These are phyloP conservation scores for Sebastes hubbsi DNA, from an alignment of 2,797 vertebrate genomes.

Conservation along the genomic window DNA sequence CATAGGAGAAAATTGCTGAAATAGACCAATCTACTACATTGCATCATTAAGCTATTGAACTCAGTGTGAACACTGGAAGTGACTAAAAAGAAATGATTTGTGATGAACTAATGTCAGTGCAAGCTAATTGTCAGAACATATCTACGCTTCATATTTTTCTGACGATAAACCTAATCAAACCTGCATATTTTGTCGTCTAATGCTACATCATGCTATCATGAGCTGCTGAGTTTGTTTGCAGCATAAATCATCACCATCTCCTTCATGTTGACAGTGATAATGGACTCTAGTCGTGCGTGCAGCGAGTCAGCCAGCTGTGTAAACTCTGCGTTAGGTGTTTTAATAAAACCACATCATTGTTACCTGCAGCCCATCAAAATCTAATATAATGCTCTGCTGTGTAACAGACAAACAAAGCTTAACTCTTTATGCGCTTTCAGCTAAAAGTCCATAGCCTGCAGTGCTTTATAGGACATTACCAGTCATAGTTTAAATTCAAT, in stretches of 20 bases:
- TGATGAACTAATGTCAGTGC: not conserved
- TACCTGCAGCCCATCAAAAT: not conserved
- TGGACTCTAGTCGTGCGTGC: not conserved
- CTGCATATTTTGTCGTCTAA: not conserved
- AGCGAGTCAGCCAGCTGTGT: constrained; percentile 33
- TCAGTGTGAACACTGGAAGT: not conserved
- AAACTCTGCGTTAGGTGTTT: constrained; percentile 29
- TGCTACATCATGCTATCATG: not conserved
- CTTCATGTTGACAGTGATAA: not conserved
- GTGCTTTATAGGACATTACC: not conserved
- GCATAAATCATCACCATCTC: not conserved
- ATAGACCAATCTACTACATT: not conserved
- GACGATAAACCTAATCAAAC: not conserved
- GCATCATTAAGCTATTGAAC: not conserved
- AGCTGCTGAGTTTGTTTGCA: not conserved
- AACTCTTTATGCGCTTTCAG: not conserved
- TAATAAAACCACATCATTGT: not conserved
- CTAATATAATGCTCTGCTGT: not conserved
- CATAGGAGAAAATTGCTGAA: not conserved
- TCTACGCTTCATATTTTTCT: not conserved
- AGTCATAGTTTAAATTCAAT: not conserved
- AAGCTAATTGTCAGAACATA: not conserved
- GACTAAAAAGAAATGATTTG: not conserved
- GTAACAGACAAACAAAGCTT: not conserved
- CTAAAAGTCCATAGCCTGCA: not conserved